These are phyloP conservation scores for Hemibagrus wyckioides DNA, from an alignment of 2,113 vertebrate genomes.

Conservation along the genomic window DNA sequence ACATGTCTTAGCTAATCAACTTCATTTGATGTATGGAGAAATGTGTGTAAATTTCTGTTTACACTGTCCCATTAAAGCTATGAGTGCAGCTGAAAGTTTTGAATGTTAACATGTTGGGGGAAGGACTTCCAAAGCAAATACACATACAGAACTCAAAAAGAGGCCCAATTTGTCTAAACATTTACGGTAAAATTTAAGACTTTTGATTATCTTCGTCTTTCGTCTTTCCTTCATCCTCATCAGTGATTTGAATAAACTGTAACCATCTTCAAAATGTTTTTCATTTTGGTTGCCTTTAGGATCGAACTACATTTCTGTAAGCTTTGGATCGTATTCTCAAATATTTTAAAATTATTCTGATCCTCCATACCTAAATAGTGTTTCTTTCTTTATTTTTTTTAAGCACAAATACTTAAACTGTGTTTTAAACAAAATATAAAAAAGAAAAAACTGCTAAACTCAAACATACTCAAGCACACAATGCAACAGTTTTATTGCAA, in stretches of 20 bases:
- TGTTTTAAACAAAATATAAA: conserved; percentile 61
- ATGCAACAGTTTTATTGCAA: conserved; percentile 66
- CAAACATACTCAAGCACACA: conserved; percentile 70
- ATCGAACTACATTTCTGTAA: conserved; percentile 57
- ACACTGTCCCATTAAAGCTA: neutral
- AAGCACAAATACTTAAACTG: conserved; percentile 72
- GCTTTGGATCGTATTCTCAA: neutral
- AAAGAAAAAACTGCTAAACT: conserved; percentile 72
- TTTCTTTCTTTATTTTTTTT: conserved; percentile 70
- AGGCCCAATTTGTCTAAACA: conserved; percentile 16
- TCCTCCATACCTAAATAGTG: conserved; percentile 68
- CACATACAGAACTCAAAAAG: conserved; percentile 30
- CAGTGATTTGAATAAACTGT: conserved; percentile 14
- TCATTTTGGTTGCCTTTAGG: conserved; percentile 14
- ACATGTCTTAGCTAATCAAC: conserved; percentile 14
- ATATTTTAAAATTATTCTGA: conserved; percentile 66
- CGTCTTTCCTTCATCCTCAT: neutral
- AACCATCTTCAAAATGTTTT: conserved; percentile 4
- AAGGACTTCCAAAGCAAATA: conserved; percentile 14
- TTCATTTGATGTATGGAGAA: neutral
- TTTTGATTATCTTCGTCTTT: conserved; percentile 9
- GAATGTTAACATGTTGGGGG: conserved; percentile 13
- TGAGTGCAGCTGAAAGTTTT: neutral
- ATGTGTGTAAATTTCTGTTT: conserved; percentile 1
- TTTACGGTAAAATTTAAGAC: conserved; percentile 19